Evolutionary conservation across 1,140 invertebrate genomes (phyloP).

Genomic region (Drosophila pectinifera): DNA sequence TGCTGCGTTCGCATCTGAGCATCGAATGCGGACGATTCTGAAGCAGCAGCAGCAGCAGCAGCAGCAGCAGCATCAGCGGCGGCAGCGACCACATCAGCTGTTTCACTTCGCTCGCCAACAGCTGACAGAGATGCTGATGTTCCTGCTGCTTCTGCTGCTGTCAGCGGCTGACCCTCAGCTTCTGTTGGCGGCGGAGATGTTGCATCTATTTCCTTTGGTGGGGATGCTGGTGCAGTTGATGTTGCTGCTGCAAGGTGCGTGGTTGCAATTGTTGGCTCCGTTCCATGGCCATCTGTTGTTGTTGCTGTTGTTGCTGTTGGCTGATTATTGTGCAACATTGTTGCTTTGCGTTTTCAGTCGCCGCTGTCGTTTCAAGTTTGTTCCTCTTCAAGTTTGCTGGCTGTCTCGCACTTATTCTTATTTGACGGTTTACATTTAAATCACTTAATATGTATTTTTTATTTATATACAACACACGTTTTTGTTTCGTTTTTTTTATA

Average conservation of each 20-base stretch:
- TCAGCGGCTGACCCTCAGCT: conserved; percentile 31
- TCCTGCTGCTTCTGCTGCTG: conserved; percentile 27
- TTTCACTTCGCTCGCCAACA: conserved; percentile 47
- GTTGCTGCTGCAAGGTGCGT: conserved; percentile 47
- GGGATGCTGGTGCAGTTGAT: conserved; percentile 18
- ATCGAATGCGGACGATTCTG: conserved; percentile 55
- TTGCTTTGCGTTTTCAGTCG: conserved; percentile 53
- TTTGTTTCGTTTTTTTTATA: not conserved
- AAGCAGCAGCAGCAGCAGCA: conserved; percentile 18
- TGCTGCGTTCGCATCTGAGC: conserved; percentile 79
- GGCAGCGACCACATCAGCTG: conserved; percentile 52
- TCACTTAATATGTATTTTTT: conserved; percentile 21
- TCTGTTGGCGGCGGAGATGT: conserved; percentile 5
- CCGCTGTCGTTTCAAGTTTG: conserved; percentile 35
- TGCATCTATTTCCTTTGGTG: conserved; percentile 52
- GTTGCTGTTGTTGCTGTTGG: conserved; percentile 39
- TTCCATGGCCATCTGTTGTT: conserved; percentile 42
- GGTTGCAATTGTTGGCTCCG: conserved; percentile 57
- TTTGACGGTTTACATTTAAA: conserved; percentile 42
- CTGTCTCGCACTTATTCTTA: conserved; percentile 21
- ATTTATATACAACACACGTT: conserved; percentile 17
- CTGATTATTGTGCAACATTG: conserved; percentile 69
- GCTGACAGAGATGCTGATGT: conserved; percentile 45
- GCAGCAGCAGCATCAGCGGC: conserved; percentile 2
- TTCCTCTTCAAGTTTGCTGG: conserved; percentile 37